Evolutionary conservation across 2,888 invertebrate genomes (phyloP).

Genomic region (Leistus spinibarbis): DNA sequence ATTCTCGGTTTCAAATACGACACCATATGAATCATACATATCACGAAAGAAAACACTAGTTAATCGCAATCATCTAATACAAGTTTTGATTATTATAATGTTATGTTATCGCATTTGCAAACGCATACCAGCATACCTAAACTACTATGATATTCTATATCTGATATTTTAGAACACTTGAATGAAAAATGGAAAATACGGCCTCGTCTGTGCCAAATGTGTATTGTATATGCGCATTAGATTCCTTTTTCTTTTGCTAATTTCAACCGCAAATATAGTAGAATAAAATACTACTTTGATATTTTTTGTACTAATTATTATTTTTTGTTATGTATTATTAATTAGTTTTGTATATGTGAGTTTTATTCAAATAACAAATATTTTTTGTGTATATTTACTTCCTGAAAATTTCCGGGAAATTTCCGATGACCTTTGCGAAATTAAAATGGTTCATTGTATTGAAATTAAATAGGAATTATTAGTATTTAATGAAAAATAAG

Average conservation of each 20-base stretch:
- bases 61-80: background rate
- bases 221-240: background rate
- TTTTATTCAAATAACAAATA: too few species aligned
- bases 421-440: too few species aligned
- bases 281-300: background rate
- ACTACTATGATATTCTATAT: background rate
- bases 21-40: background rate
- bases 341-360: background rate
- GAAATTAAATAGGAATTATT: too few species aligned
- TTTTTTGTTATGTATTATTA: background rate
- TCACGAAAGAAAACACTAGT: background rate
- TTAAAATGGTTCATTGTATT: too few species aligned
- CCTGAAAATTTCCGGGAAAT: too few species aligned
- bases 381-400: too few species aligned
- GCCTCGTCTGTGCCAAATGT: background rate
- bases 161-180: background rate
- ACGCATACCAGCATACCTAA: background rate
- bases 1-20: background rate
- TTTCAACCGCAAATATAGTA: background rate
- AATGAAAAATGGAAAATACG: background rate
- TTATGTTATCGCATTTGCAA: background rate
- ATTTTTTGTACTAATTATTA: background rate
- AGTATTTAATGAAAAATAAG: too few species aligned
- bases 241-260: background rate
- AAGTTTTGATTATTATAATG: background rate